Evolutionary conservation across 2,113 vertebrate species (phyloP), one percentile per base, ranked within the genome.

Genomic region (Tychaedon coryphoeus): DNA sequence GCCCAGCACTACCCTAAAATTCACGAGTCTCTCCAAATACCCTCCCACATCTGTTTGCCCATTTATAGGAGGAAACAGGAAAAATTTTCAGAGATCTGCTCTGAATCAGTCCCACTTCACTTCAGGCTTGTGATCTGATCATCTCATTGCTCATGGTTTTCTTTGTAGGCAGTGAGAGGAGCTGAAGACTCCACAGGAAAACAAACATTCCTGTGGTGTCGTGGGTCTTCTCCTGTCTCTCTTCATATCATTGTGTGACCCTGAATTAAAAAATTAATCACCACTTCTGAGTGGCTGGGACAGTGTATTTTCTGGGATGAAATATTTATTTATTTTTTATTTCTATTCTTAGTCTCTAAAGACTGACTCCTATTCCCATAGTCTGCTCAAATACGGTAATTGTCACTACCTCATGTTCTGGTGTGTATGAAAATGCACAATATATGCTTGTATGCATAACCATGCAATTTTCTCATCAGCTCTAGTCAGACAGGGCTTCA

Each of bases 221-320:
- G 0, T 12, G 29, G 19, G 19, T 29, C 2, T 60, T n/a, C 36
- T 14, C 53, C 36, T 4, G 0, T 16, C 20, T 71, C 10, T 45
- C 29, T 33, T 53, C 17, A 12, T 25, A 54, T 6, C 50, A 12
- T 4, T 42, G 13, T 24, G 14, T 26, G 60, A 60, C 42, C 5
- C 51, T 45, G 18, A 34, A 19, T 38, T 34, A 54, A 5, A 48
- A 70, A 19, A 74, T 71, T 47, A 54, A 24, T 38, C 7, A 4
- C 2, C 4, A 4, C 29, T 70, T 25, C 11, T 48, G 10, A 76
- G 31, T 48, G 31, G 2, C 16, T 80, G 28, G 18, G 12, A 56
- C 17, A 43, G 26, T 34, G 38, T 24, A 18, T 43, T 79, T 80
- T 75, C 10, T 34, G 14, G 4, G 3, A 36, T 25, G 4, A 45